These are phyloP conservation scores for Piezodorus guildinii DNA, from an alignment of 1,140 invertebrate species.

Conservation along the genomic window DNA sequence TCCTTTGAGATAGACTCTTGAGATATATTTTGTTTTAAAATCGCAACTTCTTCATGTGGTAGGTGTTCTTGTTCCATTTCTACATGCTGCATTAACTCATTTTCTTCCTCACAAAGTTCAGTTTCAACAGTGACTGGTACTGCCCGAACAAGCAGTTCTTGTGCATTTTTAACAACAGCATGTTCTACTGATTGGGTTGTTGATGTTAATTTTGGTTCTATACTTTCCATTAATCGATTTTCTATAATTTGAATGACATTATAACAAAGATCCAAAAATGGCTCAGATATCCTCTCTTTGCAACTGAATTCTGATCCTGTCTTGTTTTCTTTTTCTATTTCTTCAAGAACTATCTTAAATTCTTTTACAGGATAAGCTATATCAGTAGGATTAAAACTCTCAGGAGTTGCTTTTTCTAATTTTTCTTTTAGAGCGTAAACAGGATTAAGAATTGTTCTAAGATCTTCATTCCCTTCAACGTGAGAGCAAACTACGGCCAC, in stretches of 20 bases:
- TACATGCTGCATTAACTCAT: not conserved
- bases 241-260: slow-evolving; percentile 19
- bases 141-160: not conserved
- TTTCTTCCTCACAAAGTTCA: not conserved
- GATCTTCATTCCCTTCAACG: slow-evolving; percentile 9
- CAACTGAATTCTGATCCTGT: not conserved
- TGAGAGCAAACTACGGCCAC: slow-evolving; percentile 3
- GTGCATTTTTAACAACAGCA: slow-evolving; percentile 20
- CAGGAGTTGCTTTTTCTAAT: slow-evolving; percentile 9
- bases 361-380: slow-evolving; percentile 41
- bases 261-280: slow-evolving; percentile 20
- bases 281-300: slow-evolving; percentile 10
- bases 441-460: slow-evolving; percentile 5
- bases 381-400: slow-evolving; percentile 28
- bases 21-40: not conserved
- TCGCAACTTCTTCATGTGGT: not conserved
- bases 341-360: slow-evolving; percentile 41
- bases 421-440: slow-evolving; percentile 6
- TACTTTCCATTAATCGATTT: slow-evolving; percentile 6
- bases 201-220: slow-evolving; percentile 14
- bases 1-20: not conserved
- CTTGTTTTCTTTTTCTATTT: slow-evolving; percentile 32
- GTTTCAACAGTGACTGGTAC: not conserved
- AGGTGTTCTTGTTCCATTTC: not conserved
- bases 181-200: slow-evolving; percentile 25